phyloP scores from a whole-genome alignment of 2,113 vertebrate genomes.

The Phainopepla nitens region DNA sequence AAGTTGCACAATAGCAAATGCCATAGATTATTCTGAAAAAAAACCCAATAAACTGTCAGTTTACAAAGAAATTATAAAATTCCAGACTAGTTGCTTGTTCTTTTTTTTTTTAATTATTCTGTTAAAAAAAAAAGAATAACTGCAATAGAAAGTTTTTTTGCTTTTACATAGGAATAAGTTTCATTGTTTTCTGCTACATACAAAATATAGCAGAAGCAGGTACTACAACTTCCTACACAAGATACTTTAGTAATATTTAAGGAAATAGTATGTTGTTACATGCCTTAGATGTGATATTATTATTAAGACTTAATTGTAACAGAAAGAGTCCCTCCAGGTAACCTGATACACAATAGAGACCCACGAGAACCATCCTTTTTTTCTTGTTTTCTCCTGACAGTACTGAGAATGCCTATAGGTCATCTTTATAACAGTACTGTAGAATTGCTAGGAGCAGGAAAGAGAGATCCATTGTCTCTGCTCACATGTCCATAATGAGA shows the following conservation, averaged over 20 bases:
- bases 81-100: background rate
- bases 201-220: background rate
- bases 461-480: background rate
- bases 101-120: background rate
- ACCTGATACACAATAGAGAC: background rate
- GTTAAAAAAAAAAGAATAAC: background rate
- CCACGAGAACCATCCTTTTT: background rate
- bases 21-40: background rate
- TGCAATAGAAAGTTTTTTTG: background rate
- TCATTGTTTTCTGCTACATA: background rate
- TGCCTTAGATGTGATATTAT: background rate
- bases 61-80: background rate
- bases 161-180: background rate
- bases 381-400: background rate
- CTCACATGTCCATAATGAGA: background rate
- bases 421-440: background rate
- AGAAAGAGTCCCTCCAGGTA: background rate
- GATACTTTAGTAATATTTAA: background rate
- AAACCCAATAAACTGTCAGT: background rate
- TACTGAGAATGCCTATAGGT: background rate
- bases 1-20: background rate
- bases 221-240: background rate
- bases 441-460: background rate
- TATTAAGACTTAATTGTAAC: background rate
- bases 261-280: rapidly evolving